Base-by-base conservation (phyloP, 2,888 invertebrate genomes). In the Sialis lutaria region DNA sequence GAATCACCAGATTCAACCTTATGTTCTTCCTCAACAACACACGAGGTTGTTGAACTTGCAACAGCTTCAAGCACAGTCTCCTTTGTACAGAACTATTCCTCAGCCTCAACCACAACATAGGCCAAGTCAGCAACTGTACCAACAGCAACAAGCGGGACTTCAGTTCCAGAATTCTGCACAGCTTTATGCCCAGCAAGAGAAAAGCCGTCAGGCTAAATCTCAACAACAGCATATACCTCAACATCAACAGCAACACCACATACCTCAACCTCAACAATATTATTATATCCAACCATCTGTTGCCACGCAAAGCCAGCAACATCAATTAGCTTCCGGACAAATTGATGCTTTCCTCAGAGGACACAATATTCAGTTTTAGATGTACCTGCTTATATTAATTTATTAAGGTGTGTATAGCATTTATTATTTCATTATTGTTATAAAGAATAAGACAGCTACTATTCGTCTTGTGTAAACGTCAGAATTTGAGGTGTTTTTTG, bases 321-420 rank as follows among this genome's bases (percentile, higher is more conserved):
- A 54, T 4, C 54, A 50, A 13, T 68, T 77, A 49, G 75, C 79
- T 40, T 69, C 74, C 37, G 82, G 84, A 6, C 85, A 84, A 61
- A 83, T 87, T 57, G 85, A 85, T 60, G 80, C 83, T 48, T 87
- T 85, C 67, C 73, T 87, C 51, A 73, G 84, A 63, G 82, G 81
- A 48, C 77, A 77, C 61, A 76, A 75, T 60, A 74, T 78, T 57
- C 74, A 75, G 60, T 75, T 72, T 62, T 77, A 74, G 67, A 22
- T 22, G 22, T 22, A 22, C 22, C 22, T 22, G 22, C 22, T 22
- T 22, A 22, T 22, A 22, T 22, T 22, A 22, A 22, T 22, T 22
- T 22, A 22, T 22, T 22, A 22, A 22, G 22, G 22, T 22, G 22
- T 22, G 22, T 22, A 22, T 22, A 22, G 2, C 22, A 22, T 22